A percentile compares a stretch with the other conserved stretches of the same genome.
phyloP scores from a whole-genome alignment of 2,113 vertebrate species.

The Festucalex cinctus region DNA sequence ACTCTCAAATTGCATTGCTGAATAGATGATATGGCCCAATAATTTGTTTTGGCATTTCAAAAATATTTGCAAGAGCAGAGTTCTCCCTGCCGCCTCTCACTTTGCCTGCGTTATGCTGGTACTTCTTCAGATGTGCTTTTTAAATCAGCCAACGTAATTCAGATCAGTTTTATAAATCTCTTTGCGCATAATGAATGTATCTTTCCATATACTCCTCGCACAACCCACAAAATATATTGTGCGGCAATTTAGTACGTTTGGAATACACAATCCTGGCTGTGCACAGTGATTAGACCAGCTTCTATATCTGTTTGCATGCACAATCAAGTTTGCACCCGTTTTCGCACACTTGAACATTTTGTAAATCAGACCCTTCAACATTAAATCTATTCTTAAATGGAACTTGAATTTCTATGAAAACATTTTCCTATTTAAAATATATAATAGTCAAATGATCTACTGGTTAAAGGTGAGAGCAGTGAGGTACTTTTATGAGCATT shows the following conservation, averaged over 20 bases:
- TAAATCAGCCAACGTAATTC: not conserved
- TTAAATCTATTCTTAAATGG: no score
- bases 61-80: not conserved
- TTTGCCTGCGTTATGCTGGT: not conserved
- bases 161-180: not conserved
- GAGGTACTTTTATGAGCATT: not conserved
- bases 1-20: not conserved
- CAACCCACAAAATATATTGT: not conserved
- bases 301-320: not conserved
- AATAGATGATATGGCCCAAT: not conserved
- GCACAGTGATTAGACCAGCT: not conserved
- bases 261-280: not conserved
- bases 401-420: no score
- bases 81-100: not conserved
- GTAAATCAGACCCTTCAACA: not conserved
- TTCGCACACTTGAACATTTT: not conserved
- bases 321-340: not conserved
- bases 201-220: not conserved
- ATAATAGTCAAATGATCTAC: no score
- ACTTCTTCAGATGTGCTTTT: not conserved
- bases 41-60: not conserved
- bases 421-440: no score
- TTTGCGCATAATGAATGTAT: not conserved
- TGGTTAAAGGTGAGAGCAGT: no score
- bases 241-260: not conserved